Evolutionary conservation across 2,113 vertebrate species (phyloP).

Genomic region (Elephas maximus): DNA sequence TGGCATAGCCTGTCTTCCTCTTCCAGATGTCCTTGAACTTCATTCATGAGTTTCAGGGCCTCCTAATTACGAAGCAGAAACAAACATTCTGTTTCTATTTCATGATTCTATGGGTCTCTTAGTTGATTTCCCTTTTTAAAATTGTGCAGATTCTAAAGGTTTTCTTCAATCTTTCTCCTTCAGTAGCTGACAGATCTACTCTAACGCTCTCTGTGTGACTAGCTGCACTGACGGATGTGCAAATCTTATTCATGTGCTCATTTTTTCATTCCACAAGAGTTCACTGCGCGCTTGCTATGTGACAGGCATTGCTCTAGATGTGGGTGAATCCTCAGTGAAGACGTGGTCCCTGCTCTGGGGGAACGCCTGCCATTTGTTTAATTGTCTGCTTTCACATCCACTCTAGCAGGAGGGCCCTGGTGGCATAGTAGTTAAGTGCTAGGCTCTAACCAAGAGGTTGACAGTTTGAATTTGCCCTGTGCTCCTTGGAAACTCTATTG

Average conservation of each 20-base stretch:
- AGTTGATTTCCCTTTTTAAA: conserved; percentile 44
- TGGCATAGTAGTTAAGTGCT: too few species aligned
- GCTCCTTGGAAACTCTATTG: too few species aligned
- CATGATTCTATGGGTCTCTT: neutral
- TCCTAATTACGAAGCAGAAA: conserved; percentile 88
- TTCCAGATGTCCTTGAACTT: conserved; percentile 93
- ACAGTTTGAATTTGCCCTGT: too few species aligned
- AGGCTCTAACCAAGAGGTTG: too few species aligned
- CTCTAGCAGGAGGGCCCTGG: neutral
- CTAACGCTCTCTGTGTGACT: neutral
- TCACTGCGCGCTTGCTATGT: neutral
- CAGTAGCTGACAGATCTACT: neutral
- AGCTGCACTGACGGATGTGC: neutral
- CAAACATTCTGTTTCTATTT: conserved; percentile 43
- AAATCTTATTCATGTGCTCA: neutral
- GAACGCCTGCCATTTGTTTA: neutral
- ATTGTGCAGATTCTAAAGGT: neutral
- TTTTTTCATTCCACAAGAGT: neutral
- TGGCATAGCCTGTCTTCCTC: conserved; percentile 93
- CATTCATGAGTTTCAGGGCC: conserved; percentile 91
- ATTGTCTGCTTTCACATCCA: neutral
- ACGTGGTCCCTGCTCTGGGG: neutral
- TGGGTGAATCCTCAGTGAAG: neutral
- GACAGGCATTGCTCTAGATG: neutral
- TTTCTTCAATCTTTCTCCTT: neutral